Evolutionary conservation across 64 coral and sea anemone species (phyloP).

Genomic region (Montipora efflorescens): DNA sequence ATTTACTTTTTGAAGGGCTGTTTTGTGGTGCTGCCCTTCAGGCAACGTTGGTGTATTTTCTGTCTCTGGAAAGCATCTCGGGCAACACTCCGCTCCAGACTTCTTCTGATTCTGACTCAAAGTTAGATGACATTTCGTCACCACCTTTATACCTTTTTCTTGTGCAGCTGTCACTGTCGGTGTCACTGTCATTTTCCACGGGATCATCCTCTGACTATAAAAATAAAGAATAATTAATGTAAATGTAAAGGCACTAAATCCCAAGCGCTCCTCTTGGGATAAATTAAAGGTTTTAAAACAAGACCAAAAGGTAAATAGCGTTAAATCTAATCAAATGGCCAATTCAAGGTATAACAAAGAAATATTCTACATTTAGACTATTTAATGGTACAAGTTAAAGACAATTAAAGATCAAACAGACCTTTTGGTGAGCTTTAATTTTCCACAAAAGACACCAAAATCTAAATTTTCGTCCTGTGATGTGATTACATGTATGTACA

Average conservation of each 20-base stretch:
- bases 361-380: no score
- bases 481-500: no score
- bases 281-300: neutral
- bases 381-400: no score
- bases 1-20: slow-evolving; percentile 39
- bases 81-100: slow-evolving; percentile 21
- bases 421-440: no score
- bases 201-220: neutral
- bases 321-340: no score
- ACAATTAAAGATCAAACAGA: no score
- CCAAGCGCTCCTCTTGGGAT: neutral
- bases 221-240: slow-evolving; percentile 1
- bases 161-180: neutral
- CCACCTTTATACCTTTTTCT: no score
- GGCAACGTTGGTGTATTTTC: slow-evolving; percentile 24
- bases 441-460: no score
- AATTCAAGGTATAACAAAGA: no score
- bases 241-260: neutral
- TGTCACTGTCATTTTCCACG: neutral
- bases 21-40: neutral
- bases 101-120: no score
- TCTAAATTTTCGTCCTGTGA: neutral
- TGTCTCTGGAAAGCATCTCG: slow-evolving; percentile 21
- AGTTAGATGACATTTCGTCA: no score
- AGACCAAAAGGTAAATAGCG: no score